Percentiles rank a stretch among this genome's conserved stretches.
Evolutionary conservation across 2,888 invertebrate genomes (phyloP).

Genomic region (Lasioglossum lativentre): DNA sequence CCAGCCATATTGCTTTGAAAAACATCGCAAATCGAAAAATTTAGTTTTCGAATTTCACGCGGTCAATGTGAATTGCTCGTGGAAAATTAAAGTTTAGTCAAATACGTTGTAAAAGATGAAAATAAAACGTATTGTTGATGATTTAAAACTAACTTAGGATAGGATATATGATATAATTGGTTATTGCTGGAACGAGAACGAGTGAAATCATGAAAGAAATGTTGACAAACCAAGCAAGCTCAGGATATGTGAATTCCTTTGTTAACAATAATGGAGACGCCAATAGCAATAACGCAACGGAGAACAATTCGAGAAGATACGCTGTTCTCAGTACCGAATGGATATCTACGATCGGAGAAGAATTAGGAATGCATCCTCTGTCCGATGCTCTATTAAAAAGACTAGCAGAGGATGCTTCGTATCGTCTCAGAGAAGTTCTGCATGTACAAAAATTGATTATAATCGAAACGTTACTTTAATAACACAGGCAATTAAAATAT

Average conservation of each 20-base stretch:
- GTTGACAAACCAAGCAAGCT: slow-evolving; percentile 73
- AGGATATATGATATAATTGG: background rate
- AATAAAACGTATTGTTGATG: background rate
- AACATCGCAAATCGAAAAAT: slow-evolving; percentile 26
- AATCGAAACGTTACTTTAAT: too few species aligned
- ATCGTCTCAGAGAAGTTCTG: slow-evolving; percentile 82
- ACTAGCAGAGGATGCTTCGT: slow-evolving; percentile 83
- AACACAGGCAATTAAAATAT: background rate
- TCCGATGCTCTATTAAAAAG: slow-evolving; percentile 79
- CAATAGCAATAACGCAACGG: slow-evolving; percentile 74
- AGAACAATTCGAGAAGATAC: slow-evolving; percentile 78
- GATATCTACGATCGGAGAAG: slow-evolving; percentile 82
- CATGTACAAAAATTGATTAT: slow-evolving; percentile 72
- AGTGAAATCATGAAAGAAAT: slow-evolving; percentile 79
- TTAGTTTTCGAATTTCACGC: background rate
- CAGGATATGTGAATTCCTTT: slow-evolving; percentile 79
- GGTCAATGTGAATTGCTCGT: background rate
- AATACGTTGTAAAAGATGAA: background rate
- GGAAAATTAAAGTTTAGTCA: background rate
- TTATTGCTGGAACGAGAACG: background rate
- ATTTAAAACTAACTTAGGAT: background rate
- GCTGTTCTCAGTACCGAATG: slow-evolving; percentile 82
- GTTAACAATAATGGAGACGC: slow-evolving; percentile 80
- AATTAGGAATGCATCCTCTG: slow-evolving; percentile 81
- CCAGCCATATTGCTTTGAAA: slow-evolving; percentile 47